Percentiles rank a stretch among this genome's conserved stretches.
These are phyloP conservation scores for Tenthredo livida DNA, from an alignment of 2,888 invertebrate species.

Conservation along the genomic window DNA sequence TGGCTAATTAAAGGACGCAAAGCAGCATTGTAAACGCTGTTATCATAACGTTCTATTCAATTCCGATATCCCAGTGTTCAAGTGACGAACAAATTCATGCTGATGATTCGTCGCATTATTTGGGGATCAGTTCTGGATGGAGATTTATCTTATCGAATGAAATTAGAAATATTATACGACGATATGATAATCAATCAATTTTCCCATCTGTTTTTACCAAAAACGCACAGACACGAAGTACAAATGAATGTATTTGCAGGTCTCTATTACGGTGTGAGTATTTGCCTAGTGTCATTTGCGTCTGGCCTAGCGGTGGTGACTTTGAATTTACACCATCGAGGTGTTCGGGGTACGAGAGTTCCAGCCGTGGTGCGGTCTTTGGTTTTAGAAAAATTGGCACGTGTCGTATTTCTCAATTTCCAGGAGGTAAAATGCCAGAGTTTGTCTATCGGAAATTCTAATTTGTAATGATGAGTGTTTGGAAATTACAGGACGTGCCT, in stretches of 20 bases:
- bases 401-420: slow-evolving; percentile 86
- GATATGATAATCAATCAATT: not conserved
- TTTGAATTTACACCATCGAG: slow-evolving; percentile 91
- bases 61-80: not conserved
- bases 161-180: not conserved
- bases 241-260: slow-evolving; percentile 78
- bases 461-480: not conserved
- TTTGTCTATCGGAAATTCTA: not conserved
- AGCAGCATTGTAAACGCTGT: not conserved
- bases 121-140: not conserved
- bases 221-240: not conserved
- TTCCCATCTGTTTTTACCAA: not conserved
- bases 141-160: not conserved
- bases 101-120: not conserved
- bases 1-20: slow-evolving; percentile 10
- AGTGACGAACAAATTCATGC: not conserved
- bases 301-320: slow-evolving; percentile 91
- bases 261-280: slow-evolving; percentile 90
- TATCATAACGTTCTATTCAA: not conserved
- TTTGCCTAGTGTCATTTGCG: slow-evolving; percentile 89
- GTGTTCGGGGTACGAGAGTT: slow-evolving; percentile 89
- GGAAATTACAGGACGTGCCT: slow-evolving; percentile 24
- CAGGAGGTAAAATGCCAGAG: slow-evolving; percentile 76
- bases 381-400: slow-evolving; percentile 87
- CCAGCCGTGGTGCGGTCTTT: slow-evolving; percentile 86